Conservation (phyloP, 1,140 invertebrate genomes). For the Saxidomus purpurata region DNA sequence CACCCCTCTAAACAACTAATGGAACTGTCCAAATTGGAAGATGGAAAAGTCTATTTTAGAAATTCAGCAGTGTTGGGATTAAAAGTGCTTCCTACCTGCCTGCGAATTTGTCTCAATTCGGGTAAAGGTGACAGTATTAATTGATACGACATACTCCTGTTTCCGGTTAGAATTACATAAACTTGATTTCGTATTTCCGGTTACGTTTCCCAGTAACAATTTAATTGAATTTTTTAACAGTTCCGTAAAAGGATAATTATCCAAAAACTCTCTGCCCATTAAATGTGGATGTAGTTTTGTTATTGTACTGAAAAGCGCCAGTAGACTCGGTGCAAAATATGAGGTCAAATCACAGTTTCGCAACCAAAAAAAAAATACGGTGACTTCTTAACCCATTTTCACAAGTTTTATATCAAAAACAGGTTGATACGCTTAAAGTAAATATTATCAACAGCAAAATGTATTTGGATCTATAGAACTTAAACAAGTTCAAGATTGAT, state of each 20-base stretch:
- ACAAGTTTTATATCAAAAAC: not conserved
- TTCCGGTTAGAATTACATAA: no score
- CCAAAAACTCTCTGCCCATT: no score
- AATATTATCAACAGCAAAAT: not conserved
- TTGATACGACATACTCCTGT: not conserved
- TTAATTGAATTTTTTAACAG: no score
- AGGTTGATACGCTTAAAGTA: not conserved
- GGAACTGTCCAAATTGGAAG: no score
- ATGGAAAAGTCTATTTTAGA: no score
- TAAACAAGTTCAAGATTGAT: not conserved
- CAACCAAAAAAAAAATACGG: not conserved
- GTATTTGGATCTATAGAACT: not conserved
- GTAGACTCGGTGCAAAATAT: not conserved
- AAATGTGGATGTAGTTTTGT: not conserved
- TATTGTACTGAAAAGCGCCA: not conserved
- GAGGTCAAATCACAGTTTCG: not conserved
- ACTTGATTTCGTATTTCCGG: no score
- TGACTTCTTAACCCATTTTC: not conserved
- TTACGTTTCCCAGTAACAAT: no score
- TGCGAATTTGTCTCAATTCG: not conserved
- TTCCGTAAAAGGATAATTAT: no score
- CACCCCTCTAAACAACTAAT: no score
- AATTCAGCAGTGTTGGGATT: no score
- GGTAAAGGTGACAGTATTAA: not conserved
- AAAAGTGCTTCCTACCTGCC: not conserved